Base-by-base conservation (phyloP, 2,113 vertebrate genomes). In the Clarias gariepinus region DNA sequence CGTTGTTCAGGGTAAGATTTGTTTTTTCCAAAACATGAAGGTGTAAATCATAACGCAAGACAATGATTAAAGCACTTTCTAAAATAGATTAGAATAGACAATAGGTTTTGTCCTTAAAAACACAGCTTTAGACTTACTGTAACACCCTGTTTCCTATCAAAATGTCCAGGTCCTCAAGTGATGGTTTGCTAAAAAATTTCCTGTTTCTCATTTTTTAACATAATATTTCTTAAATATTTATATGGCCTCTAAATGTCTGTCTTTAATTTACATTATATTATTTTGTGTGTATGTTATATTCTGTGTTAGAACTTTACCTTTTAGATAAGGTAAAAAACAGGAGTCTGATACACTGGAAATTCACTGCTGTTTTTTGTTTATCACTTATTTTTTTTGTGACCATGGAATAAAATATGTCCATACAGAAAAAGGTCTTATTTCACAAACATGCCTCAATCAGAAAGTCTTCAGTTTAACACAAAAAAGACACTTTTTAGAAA, bases 331-430 rank as follows among this genome's bases (percentile, higher is more conserved):
- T 90, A 84, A 93, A 92, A 91, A 91, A 90, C 94, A 95, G 94
- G 94, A 91, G 94, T 95, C 94, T 95, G 93, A 94, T 90, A 96
- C 95, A 96, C 95, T 95, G 95, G 94, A 95, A 41, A 79, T 82
- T 86, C 91, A 90, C 1, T 73, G 41, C 25, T 19, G 13, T 85
- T 57, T 69, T 69, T 33, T 25, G 63, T 21, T 73, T 33, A 81
- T 10, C 41, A 41, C 73, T 71, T 73, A 2, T 41, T 36, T 82
- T 3, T 76, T 87, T 60, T 53, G 11, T 41, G 30, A 73, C 25
- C 12, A 83, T 76, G 47, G 9, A 64, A 87, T n/a, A 23, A 81
- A 81, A n/a, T 7, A 3, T 52, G 30, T 81, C 25, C 23, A 19
- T 60, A 76, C 25, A 78, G 18, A 83, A 83, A 78, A 77, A 82